Percentiles rank a stretch among this genome's conserved stretches.
phyloP scores from a whole-genome alignment of 2,797 vertebrate species.

The Sebastes reedi region DNA sequence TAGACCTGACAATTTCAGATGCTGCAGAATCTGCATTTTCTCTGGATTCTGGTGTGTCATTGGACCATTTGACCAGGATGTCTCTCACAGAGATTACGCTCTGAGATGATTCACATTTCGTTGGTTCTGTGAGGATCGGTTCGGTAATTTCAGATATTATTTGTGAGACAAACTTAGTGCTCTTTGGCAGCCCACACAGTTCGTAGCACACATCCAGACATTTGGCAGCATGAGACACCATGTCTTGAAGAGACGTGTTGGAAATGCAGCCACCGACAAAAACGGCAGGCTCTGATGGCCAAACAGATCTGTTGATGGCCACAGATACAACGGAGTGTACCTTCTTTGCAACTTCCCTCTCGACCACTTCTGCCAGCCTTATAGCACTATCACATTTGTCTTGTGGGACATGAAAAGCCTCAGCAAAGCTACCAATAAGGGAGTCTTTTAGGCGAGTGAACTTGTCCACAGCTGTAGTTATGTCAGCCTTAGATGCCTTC shows the following conservation, averaged over 20 bases:
- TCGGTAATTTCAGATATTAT: too few species aligned
- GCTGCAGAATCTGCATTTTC: not conserved
- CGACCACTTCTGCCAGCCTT: not conserved
- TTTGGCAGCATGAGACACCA: not conserved
- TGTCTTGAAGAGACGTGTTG: not conserved
- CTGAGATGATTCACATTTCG: too few species aligned
- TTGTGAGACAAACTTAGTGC: too few species aligned
- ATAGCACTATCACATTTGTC: not conserved
- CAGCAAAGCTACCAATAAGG: not conserved
- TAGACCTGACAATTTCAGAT: not conserved
- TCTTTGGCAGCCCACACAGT: not conserved
- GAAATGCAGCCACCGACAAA: not conserved
- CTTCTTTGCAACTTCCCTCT: not conserved
- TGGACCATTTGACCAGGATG: not conserved
- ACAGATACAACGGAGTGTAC: not conserved
- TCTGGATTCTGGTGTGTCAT: not conserved
- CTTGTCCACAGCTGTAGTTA: not conserved
- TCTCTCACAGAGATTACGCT: not conserved
- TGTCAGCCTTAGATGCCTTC: not conserved
- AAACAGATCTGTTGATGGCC: not conserved
- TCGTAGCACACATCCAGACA: not conserved
- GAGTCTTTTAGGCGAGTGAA: not conserved
- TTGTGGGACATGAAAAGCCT: not conserved
- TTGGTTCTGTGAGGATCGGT: too few species aligned
- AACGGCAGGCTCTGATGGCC: not conserved